Base-by-base conservation (phyloP, 1,140 invertebrate genomes). In the Euwallacea similis region DNA sequence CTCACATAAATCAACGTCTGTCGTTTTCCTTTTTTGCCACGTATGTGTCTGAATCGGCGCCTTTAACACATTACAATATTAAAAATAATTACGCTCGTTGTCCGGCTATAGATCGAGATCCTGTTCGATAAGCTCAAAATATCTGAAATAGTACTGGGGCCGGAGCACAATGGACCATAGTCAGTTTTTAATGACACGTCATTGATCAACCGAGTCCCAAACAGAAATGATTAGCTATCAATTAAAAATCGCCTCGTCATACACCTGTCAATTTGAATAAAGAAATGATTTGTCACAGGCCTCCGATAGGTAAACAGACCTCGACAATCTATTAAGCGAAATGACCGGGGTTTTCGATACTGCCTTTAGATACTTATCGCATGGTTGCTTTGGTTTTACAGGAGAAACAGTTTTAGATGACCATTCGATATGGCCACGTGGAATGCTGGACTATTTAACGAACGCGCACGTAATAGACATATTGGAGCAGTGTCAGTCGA, bases 321-420 rank as follows among this genome's bases (percentile, higher is more conserved):
- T 50, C 33, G 47, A 66, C 63, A 66, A 42, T 66, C 63, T 66
- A 66, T 66, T 66, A 66, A 42, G 47, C 47, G 55, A 66, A 66
- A 66, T 66, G 63, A 66, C 63, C 63, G 33, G 63, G 55, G 47
- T 66, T 54, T 66, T 54, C 47, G 63, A 66, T 66, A 55, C 63
- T 33, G 54, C 47, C 42, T 54, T 54, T 13, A 66, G 63, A 66
- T 66, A 13, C n/a, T 54, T 66, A 54, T 66, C 63, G n/a, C n/a
- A 6, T 58, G n/a, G 13, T 46, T 63, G 16, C 33, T 46, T 63
- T 47, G 13, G 44, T 63, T 63, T 46, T 46, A 63, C 42, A 16
- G 8, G n/a, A 41, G 56, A 59, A 41, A 50, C 9, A 13, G 13
- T 11, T 50, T 13, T 10, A 50, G 13, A 50, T 11, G 9, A 50